These are phyloP conservation scores for Eptesicus fuscus DNA, from an alignment of 2,113 vertebrate genomes.

Conservation along the genomic window DNA sequence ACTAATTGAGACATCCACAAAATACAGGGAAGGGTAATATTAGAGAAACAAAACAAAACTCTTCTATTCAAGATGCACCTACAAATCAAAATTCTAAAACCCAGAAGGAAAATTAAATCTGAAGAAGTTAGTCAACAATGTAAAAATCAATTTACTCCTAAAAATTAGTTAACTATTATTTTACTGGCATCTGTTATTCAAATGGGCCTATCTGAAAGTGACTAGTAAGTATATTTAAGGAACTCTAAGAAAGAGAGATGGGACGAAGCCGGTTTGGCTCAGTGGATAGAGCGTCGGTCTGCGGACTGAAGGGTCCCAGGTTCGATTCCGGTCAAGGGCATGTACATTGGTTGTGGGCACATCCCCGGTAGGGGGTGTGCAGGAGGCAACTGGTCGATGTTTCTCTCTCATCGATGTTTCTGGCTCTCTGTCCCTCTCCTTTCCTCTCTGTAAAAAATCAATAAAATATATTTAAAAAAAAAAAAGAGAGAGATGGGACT, in stretches of 20 bases:
- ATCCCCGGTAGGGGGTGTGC: no score
- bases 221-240: not conserved
- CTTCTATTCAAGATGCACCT: not conserved
- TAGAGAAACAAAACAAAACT: not conserved
- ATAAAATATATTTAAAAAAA: no score
- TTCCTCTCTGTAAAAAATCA: no score
- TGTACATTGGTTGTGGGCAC: no score
- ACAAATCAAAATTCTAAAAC: conserved; percentile 3
- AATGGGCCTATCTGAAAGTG: not conserved
- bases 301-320: no score
- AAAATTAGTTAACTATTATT: not conserved
- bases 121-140: not conserved
- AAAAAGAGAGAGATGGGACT: not conserved
- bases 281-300: no score
- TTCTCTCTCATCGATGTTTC: no score
- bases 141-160: not conserved
- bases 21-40: not conserved
- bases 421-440: no score
- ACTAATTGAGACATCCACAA: not conserved
- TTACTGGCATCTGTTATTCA: not conserved
- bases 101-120: not conserved
- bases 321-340: no score
- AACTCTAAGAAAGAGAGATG: not conserved
- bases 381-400: no score
- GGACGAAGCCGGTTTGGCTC: no score